These are phyloP conservation scores for Drosophila imparisetae DNA, from an alignment of 2,888 invertebrate genomes.

Conservation along the genomic window DNA sequence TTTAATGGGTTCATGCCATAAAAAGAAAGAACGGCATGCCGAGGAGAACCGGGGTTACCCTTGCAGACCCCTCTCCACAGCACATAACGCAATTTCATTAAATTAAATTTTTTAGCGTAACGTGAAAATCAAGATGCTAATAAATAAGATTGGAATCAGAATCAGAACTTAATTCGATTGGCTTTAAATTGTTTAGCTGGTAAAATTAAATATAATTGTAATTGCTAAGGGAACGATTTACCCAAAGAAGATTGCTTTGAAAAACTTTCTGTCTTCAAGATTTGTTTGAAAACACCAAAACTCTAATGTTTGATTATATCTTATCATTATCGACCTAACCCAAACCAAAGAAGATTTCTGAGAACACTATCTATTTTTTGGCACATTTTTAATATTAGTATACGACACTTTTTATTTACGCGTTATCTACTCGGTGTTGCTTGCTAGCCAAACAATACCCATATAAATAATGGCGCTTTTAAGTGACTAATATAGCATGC, in stretches of 20 bases:
- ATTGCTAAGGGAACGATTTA: neutral
- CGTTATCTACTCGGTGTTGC: neutral
- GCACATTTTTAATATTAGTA: neutral
- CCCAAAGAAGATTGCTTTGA: neutral
- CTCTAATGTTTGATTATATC: neutral
- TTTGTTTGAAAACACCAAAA: neutral
- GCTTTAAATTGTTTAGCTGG: neutral
- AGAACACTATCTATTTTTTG: neutral
- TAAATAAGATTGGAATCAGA: neutral
- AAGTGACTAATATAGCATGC: conserved; percentile 1
- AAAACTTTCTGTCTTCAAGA: neutral
- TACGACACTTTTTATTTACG: neutral
- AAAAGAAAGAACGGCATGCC: too few relatives aligned
- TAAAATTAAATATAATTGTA: neutral
- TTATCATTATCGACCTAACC: neutral
- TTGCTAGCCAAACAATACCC: neutral
- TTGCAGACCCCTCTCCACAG: neutral
- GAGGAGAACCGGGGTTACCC: neutral
- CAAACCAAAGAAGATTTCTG: neutral
- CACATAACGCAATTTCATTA: neutral
- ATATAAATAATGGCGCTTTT: neutral
- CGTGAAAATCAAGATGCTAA: neutral
- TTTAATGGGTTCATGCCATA: neutral
- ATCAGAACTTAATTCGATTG: neutral
- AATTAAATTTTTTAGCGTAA: too few relatives aligned